A percentile compares a stretch with the other conserved stretches of the same genome.
These are phyloP conservation scores for Eumeta japonica DNA, from an alignment of 1,140 invertebrate genomes.

Conservation along the genomic window DNA sequence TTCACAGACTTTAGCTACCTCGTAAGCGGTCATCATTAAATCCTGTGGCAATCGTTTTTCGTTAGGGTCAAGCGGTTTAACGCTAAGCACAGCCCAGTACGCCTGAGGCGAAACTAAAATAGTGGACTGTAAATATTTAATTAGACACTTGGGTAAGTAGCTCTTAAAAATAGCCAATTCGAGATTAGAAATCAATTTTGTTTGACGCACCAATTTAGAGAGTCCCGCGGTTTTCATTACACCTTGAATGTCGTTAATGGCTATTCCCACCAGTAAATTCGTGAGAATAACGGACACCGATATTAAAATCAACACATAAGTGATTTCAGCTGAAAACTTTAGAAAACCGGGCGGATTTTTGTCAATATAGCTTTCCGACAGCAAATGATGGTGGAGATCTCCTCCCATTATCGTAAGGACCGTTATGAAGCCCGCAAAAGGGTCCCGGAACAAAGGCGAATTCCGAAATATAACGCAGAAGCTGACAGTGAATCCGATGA, in stretches of 20 bases:
- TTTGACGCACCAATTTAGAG: conserved; percentile 73
- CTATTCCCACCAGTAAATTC: conserved; percentile 78
- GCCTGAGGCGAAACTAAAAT: conserved; percentile 74
- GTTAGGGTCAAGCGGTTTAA: conserved; percentile 76
- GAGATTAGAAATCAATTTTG: conserved; percentile 73
- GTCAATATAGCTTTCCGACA: conserved; percentile 64
- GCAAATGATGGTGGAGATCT: conserved; percentile 71
- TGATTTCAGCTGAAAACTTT: conserved; percentile 70
- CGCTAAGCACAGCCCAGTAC: conserved; percentile 73
- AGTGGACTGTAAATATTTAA: conserved; percentile 71
- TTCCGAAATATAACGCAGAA: conserved; percentile 84
- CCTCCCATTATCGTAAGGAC: conserved; percentile 89
- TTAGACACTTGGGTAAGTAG: conserved; percentile 69
- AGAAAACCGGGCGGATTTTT: conserved; percentile 63
- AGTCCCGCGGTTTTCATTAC: conserved; percentile 74
- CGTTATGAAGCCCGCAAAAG: conserved; percentile 76
- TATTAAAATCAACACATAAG: conserved; percentile 71
- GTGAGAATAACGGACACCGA: conserved; percentile 80
- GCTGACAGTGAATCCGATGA: conserved; percentile 83
- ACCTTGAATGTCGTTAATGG: conserved; percentile 77
- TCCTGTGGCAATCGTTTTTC: conserved; percentile 76
- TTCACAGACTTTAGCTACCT: conserved; percentile 71
- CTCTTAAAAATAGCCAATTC: conserved; percentile 70
- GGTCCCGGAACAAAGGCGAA: conserved; percentile 74
- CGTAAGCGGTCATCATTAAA: conserved; percentile 71